These are phyloP conservation scores for Barbus barbus DNA, from an alignment of 2,113 vertebrate species.

Conservation along the genomic window DNA sequence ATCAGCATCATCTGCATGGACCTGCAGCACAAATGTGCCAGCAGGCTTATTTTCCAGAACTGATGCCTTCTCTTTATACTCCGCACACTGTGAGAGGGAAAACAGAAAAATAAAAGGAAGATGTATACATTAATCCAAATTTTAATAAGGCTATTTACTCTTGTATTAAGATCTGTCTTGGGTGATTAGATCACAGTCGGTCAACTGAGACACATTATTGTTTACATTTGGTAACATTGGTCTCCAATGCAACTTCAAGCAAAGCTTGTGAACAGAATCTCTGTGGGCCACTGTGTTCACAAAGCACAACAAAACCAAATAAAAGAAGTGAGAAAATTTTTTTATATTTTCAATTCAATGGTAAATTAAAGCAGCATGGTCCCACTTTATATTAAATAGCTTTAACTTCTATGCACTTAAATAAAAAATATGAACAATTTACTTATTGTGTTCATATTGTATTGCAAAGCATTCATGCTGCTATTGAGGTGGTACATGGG, in stretches of 20 bases:
- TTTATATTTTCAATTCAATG: background rate
- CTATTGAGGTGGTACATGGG: no score
- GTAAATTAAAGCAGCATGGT: no score
- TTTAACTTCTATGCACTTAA: no score
- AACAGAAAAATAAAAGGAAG: background rate
- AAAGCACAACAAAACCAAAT: background rate
- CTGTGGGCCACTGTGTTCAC: background rate
- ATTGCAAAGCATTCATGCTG: no score
- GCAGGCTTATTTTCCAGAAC: slow-evolving; percentile 87
- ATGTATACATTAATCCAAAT: background rate
- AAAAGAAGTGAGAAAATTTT: no score
- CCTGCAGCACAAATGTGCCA: slow-evolving; percentile 83
- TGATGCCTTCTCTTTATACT: slow-evolving; percentile 81
- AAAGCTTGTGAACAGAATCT: background rate
- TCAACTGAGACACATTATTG: background rate
- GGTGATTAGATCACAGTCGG: background rate
- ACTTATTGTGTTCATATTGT: no score
- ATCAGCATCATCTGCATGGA: slow-evolving; percentile 85
- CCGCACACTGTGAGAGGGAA: slow-evolving; percentile 77
- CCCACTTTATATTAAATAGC: no score
- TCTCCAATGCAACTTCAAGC: background rate
- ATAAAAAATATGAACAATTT: no score
- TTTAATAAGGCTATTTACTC: background rate
- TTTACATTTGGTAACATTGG: background rate
- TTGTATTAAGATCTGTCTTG: background rate